A percentile compares a stretch with the other conserved stretches of the same genome.
Evolutionary conservation across 2,113 vertebrate genomes (phyloP).

Genomic region (Rhinogobius similis): DNA sequence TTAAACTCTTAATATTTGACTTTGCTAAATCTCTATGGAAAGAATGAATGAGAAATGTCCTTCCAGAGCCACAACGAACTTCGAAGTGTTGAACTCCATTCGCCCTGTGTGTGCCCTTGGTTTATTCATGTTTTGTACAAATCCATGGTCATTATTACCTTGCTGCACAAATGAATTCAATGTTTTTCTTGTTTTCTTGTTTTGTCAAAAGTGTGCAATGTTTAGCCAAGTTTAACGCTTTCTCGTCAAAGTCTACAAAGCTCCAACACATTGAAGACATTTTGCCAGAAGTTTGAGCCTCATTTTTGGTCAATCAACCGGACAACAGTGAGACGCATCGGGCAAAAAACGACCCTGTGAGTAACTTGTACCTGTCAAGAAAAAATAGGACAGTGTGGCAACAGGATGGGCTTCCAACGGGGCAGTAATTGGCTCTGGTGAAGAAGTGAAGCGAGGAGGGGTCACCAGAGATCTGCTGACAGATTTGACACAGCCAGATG

Average conservation of each 20-base stretch:
- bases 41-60: too few species aligned
- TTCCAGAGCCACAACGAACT: too few species aligned
- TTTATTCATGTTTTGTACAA: too few species aligned
- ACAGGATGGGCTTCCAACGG: constrained; percentile 11
- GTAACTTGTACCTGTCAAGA: constrained; percentile 1
- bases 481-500: constrained; percentile 48
- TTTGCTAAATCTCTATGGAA: too few species aligned
- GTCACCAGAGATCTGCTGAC: constrained; percentile 43
- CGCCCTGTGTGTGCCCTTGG: too few species aligned
- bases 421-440: constrained; percentile 42
- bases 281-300: background rate
- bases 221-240: background rate
- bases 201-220: too few species aligned
- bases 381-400: constrained; percentile 38
- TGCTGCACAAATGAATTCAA: too few species aligned
- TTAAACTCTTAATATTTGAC: too few species aligned
- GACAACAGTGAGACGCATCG: background rate
- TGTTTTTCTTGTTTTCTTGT: too few species aligned
- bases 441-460: constrained; percentile 14
- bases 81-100: too few species aligned
- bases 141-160: too few species aligned
- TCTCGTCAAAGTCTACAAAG: background rate
- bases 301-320: background rate
- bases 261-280: background rate
- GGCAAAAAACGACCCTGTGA: background rate